phyloP scores from a whole-genome alignment of 2,797 vertebrate genomes.

The Rousettus madagascariensis region DNA sequence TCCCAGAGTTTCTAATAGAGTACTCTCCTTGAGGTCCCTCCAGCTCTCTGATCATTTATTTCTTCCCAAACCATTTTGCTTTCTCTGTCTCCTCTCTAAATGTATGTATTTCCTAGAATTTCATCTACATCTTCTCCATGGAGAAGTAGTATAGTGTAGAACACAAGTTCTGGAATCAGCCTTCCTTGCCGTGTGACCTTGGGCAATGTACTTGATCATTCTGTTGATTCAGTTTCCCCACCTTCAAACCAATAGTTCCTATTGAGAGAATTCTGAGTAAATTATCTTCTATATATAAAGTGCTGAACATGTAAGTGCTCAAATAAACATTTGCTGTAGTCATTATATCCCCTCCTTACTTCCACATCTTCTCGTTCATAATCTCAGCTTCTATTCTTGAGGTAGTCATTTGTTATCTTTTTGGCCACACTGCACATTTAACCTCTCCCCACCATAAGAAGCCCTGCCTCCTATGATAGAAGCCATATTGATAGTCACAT shows the following conservation, averaged over 20 bases:
- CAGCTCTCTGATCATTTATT: neutral
- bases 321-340: neutral
- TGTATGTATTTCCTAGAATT: neutral
- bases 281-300: neutral
- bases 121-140: neutral
- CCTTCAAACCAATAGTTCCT: neutral
- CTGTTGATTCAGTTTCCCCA: neutral
- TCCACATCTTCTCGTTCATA: neutral
- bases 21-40: neutral
- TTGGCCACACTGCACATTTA: neutral
- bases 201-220: neutral
- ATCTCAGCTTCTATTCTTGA: constrained; percentile 5
- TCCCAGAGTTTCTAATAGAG: neutral
- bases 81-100: neutral
- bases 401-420: neutral
- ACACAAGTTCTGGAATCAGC: neutral
- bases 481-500: neutral
- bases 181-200: neutral
- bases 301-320: neutral
- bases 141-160: neutral
- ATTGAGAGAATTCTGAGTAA: neutral
- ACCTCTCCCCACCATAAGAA: neutral
- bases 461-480: neutral
- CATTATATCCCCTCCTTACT: constrained; percentile 3
- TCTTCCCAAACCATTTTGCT: neutral